Evolutionary conservation across 2,113 vertebrate species (phyloP), one percentile per base, ranked within the genome.

Genomic region (Marmota monax): DNA sequence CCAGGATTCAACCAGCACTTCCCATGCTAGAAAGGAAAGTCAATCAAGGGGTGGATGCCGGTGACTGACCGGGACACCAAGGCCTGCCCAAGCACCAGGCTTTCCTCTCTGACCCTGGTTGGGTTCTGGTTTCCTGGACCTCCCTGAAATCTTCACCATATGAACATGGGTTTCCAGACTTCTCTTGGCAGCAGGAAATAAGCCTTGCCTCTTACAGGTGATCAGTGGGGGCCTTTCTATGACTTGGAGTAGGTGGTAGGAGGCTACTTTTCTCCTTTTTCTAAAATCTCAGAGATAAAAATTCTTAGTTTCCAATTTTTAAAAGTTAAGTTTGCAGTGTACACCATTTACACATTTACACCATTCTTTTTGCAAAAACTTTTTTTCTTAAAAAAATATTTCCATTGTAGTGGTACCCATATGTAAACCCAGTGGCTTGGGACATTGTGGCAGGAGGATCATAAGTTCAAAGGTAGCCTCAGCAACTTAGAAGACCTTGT

Each of bases 41-140:
- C 16, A 3, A 2, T 39, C 22, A 2, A 67, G 20, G 45, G 29
- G 22, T 58, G 53, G 23, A 3, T 22, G 9, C 58, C 4, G 22
- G 18, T 7, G 5, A 45, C 42, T 7, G 45, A 32, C 63, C 10
- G 11, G 27, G 45, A 23, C 0, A 1, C 8, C 0, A 2, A 63
- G 45, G 42, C n/a, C 29, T 37, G 32, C 32, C 3, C 5, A 27
- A 0, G 0, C 29, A 3, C 7, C 20, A 1, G 3, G 8, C 27
- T 25, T 34, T 39, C 61, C 51, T 7, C 11, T 1, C 20, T 34
- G 58, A 8, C 58, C 39, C 4, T 7, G 70, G 22, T 63, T 29
- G 6, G 34, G 53, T 4, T 56, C 73, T 51, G 53, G 11, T 37
- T 72, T 32, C 16, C 17, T 3, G 17, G 2, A n/a, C 16, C 34